These are phyloP conservation scores for Stegana nigrithorax DNA, from an alignment of 2,888 invertebrate species.

Conservation along the genomic window DNA sequence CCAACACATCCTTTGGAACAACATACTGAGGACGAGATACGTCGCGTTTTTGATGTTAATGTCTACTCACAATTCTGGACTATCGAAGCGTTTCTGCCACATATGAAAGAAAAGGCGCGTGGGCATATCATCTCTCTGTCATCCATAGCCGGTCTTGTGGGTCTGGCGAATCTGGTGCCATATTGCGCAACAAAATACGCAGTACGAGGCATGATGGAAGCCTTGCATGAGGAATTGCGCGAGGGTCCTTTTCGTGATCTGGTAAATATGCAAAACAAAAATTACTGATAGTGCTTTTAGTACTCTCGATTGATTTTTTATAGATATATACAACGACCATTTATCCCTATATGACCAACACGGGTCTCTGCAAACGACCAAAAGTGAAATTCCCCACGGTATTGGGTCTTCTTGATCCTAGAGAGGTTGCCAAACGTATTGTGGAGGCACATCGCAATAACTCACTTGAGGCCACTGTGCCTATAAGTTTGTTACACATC, in stretches of 20 bases:
- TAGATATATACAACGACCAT: constrained; percentile 84
- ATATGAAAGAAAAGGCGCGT: constrained; percentile 79
- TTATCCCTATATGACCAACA: constrained; percentile 89
- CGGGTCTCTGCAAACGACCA: constrained; percentile 84
- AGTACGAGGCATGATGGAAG: constrained; percentile 87
- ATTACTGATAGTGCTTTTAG: no score
- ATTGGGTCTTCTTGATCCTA: constrained; percentile 75
- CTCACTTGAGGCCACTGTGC: constrained; percentile 74
- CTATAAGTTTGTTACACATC: constrained; percentile 72
- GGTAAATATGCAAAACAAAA: constrained; percentile 35
- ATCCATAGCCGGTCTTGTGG: constrained; percentile 81
- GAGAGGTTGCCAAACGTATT: constrained; percentile 76
- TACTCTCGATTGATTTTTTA: no score
- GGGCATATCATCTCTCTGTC: constrained; percentile 83
- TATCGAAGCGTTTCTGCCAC: constrained; percentile 80
- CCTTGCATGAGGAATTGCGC: constrained; percentile 81
- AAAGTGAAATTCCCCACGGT: constrained; percentile 78
- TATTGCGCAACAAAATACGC: constrained; percentile 86
- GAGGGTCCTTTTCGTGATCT: constrained; percentile 66
- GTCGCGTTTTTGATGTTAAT: constrained; percentile 80
- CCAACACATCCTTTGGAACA: constrained; percentile 78
- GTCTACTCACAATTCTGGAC: constrained; percentile 83
- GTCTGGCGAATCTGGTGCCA: constrained; percentile 81
- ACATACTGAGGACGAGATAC: constrained; percentile 77
- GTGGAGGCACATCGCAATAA: constrained; percentile 77